Conservation (phyloP, 2,113 vertebrate genomes). For the Phoenicopterus ruber region DNA sequence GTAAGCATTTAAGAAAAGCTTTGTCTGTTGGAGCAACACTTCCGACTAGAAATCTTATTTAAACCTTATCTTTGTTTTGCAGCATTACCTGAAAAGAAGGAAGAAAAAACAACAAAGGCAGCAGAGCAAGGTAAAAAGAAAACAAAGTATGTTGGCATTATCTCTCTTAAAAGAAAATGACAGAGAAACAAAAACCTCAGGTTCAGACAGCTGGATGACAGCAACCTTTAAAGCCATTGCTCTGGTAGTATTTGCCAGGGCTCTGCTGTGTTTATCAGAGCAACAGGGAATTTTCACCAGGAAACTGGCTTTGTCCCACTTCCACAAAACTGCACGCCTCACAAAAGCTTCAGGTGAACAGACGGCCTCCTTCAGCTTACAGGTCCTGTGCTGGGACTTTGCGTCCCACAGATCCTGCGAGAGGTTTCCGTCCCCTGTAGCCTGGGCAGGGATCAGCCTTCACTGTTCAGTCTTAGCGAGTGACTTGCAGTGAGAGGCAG, state of each 20-base stretch:
- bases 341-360: background rate
- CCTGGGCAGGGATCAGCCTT: background rate
- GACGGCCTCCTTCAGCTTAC: rapidly evolving
- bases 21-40: background rate
- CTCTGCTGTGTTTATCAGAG: background rate
- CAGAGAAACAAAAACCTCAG: constrained; percentile 4
- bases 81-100: constrained; percentile 67
- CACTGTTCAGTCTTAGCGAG: background rate
- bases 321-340: background rate
- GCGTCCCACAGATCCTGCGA: background rate
- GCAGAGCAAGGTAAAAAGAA: constrained; percentile 72
- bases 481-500: background rate
- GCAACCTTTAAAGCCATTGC: constrained; percentile 19
- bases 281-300: background rate
- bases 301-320: background rate
- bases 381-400: background rate
- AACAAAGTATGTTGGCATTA: constrained; percentile 18
- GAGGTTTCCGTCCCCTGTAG: background rate
- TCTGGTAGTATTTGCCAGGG: background rate
- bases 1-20: background rate
- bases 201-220: constrained; percentile 37
- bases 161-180: constrained; percentile 41
- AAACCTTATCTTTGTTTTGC: constrained; percentile 61
- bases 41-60: constrained; percentile 22
- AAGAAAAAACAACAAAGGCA: constrained; percentile 65